Percentiles rank a stretch among this genome's conserved stretches.
Conservation (phyloP, 2,888 invertebrate genomes). For the Ctena decussata region DNA sequence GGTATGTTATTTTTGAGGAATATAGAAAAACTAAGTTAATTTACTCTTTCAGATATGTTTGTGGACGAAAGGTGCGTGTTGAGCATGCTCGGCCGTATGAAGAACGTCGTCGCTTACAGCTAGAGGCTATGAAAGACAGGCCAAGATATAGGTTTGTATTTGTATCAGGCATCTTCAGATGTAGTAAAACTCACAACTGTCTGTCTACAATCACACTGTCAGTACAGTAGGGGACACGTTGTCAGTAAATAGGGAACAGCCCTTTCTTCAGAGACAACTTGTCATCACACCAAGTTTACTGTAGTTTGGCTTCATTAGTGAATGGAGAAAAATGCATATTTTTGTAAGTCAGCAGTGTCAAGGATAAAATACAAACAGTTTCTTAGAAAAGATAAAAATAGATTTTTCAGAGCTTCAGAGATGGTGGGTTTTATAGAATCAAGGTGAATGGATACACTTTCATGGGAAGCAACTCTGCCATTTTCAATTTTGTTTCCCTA, state of each 20-base stretch:
- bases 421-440: too few species aligned
- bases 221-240: too few species aligned
- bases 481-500: too few species aligned
- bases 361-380: too few species aligned
- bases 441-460: too few species aligned
- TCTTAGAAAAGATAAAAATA: too few species aligned
- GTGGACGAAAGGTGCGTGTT: slow-evolving; percentile 81
- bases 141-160: not conserved
- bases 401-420: too few species aligned
- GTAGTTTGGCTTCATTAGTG: not conserved
- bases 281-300: not conserved
- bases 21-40: too few species aligned
- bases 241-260: not conserved
- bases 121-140: slow-evolving; percentile 32
- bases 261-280: not conserved
- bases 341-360: not conserved
- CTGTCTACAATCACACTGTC: not conserved
- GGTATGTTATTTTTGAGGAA: too few species aligned
- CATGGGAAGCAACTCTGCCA: too few species aligned
- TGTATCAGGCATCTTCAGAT: not conserved
- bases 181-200: not conserved
- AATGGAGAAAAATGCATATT: not conserved
- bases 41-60: slow-evolving; percentile 72
- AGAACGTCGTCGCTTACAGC: slow-evolving; percentile 63
- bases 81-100: slow-evolving; percentile 82